These are phyloP conservation scores for Mobula birostris DNA, from an alignment of 2,113 vertebrate species.

Conservation along the genomic window DNA sequence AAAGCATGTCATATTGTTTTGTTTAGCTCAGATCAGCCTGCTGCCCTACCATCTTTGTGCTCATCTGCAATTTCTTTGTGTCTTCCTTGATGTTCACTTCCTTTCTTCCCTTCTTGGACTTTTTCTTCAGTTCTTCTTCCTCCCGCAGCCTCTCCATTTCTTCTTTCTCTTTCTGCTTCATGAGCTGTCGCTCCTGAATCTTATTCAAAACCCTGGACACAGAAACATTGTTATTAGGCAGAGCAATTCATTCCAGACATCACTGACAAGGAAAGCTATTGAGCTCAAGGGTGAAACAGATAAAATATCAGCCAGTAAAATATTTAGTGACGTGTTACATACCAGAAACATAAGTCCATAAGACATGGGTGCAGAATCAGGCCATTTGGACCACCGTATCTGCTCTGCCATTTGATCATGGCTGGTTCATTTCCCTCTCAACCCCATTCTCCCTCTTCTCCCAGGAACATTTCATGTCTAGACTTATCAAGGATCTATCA, in stretches of 20 bases:
- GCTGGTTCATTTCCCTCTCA: too few species aligned
- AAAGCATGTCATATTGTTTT: not conserved
- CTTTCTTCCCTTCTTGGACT: constrained; percentile 52
- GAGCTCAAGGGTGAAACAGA: not conserved
- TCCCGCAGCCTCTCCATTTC: constrained; percentile 54
- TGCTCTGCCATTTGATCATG: too few species aligned
- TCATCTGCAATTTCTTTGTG: constrained; percentile 26
- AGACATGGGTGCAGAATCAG: too few species aligned
- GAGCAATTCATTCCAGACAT: not conserved
- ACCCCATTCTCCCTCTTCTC: too few species aligned
- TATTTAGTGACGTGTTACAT: not conserved
- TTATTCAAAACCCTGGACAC: constrained; percentile 42
- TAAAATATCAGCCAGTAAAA: too few species aligned
- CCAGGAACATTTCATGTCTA: too few species aligned
- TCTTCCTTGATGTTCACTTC: constrained; percentile 54
- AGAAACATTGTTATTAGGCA: not conserved
- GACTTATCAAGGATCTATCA: too few species aligned
- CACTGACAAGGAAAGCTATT: not conserved
- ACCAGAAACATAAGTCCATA: too few species aligned
- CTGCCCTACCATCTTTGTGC: constrained; percentile 49
- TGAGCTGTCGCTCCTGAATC: constrained; percentile 49
- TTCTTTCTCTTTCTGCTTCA: constrained; percentile 54
- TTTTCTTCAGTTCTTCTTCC: constrained; percentile 64
- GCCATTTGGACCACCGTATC: too few species aligned
- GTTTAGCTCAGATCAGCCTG: constrained; percentile 47